Conservation (phyloP, 2,797 vertebrate genomes). For the Crenuchus spilurus region DNA sequence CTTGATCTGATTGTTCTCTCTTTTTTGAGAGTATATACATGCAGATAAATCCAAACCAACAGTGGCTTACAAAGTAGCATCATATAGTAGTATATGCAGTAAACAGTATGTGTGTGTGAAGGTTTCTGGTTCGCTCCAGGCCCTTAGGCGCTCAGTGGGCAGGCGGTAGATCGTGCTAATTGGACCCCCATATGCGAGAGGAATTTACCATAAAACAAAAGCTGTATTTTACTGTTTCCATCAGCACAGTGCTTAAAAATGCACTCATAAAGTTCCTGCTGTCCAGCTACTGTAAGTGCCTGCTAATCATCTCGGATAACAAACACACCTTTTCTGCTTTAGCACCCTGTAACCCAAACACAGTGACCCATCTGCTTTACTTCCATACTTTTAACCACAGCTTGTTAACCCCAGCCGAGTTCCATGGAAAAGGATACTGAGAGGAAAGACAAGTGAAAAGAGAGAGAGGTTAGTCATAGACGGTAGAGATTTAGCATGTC, state of each 20-base stretch:
- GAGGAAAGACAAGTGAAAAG: neutral
- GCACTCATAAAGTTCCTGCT: slow-evolving; percentile 6
- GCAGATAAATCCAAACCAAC: no score
- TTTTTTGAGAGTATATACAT: no score
- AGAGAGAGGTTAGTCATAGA: neutral
- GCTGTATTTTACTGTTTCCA: slow-evolving; percentile 13
- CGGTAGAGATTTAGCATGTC: slow-evolving; percentile 11
- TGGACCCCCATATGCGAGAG: slow-evolving; percentile 12
- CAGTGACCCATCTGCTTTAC: neutral
- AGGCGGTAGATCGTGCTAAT: slow-evolving; percentile 23
- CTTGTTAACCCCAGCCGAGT: neutral
- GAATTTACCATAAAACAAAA: slow-evolving; percentile 24
- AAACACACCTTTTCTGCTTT: neutral
- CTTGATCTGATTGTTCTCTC: no score
- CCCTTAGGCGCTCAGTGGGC: slow-evolving; percentile 4
- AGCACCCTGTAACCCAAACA: neutral
- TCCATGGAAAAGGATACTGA: neutral
- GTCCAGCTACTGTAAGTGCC: slow-evolving; percentile 9
- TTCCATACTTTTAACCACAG: neutral
- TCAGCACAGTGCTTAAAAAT: neutral
- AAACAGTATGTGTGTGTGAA: slow-evolving; percentile 10
- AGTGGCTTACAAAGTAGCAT: slow-evolving; percentile 7
- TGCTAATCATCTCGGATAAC: neutral
- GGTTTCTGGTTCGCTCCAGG: slow-evolving; percentile 4
- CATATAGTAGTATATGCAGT: slow-evolving; percentile 14